Evolutionary conservation across 1,140 invertebrate genomes (phyloP), one percentile per base, ranked within the genome.

Genomic region (Micrasema minimum): DNA sequence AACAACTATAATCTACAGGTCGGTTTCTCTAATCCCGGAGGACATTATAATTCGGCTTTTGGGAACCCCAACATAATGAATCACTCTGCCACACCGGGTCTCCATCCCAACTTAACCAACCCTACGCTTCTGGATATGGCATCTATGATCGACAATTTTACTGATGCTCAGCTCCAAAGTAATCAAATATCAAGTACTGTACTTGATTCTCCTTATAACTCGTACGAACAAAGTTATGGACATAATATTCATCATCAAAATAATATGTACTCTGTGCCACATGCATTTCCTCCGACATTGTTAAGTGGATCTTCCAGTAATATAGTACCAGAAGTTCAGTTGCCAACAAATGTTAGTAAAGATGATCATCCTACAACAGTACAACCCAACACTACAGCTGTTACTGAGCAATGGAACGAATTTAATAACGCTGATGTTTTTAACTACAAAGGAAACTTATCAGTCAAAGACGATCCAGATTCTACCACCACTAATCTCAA

Each of bases 121-220:
- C 86, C 87, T 12, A 87, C 87, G 14, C 78, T 88, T 31, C 78
- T 90, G 53, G 90, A 91, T 73, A 91, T 90, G 90, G 87, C 88
- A 20, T 86, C 89, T 12, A 90, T 91, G 89, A 89, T 91, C 46
- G 90, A 91, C 66, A 90, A 89, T 62, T 88, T 89, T 75, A 91
- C 89, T 71, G 90, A 92, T 76, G 88, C 89, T 6, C 90, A 92
- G 76, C 79, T 93, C 7, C 91, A 93, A 80, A 93, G 91, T 76
- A 92, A 92, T 77, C 90, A 93, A 82, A 91, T 93, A 55, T 92
- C 91, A 41, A 93, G 91, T 57, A 93, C 91, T 0, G 91, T 93
- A 2, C 79, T 92, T 68, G 91, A 93, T 78, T 92, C 91, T 71
- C 91, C 91, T 37, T 88, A 88, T 59, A 84, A 84, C 75, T 66